phyloP scores from a whole-genome alignment of 2,113 vertebrate genomes.

The Eulemur macaco region DNA sequence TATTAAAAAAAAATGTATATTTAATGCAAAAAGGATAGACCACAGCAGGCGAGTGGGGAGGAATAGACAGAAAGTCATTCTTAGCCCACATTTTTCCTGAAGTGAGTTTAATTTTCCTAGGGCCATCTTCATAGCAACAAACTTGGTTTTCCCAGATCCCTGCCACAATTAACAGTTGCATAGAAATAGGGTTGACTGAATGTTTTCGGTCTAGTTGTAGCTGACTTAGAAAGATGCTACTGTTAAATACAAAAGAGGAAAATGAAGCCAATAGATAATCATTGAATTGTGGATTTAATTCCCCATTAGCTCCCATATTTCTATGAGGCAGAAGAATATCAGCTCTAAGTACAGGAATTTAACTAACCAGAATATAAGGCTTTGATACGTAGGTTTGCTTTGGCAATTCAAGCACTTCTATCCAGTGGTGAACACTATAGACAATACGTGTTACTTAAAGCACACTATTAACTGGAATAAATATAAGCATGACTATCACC shows the following conservation, averaged over 20 bases:
- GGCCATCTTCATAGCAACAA: not conserved
- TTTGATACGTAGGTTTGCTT: not conserved
- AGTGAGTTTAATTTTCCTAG: not conserved
- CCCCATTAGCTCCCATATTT: not conserved
- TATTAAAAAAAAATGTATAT: not conserved
- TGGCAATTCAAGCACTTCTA: not conserved
- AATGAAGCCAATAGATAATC: not conserved
- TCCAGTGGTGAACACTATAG: not conserved
- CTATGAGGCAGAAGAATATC: not conserved
- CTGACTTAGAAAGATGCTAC: not conserved
- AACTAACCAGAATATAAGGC: not conserved
- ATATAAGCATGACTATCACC: not conserved
- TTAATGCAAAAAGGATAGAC: not conserved
- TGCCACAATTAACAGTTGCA: not conserved
- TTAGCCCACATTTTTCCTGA: not conserved
- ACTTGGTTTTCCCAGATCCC: not conserved
- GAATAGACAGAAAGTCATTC: not conserved
- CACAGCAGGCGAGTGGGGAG: not conserved
- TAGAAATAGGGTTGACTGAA: not conserved
- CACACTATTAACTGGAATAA: not conserved
- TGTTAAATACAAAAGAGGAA: not conserved
- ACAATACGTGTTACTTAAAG: not conserved
- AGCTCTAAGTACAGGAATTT: not conserved
- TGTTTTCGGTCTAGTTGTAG: not conserved
- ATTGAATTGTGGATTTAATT: not conserved